Evolutionary conservation across 2,797 vertebrate genomes (phyloP), one percentile per base, ranked within the genome.

Genomic region (Merluccius polli): DNA sequence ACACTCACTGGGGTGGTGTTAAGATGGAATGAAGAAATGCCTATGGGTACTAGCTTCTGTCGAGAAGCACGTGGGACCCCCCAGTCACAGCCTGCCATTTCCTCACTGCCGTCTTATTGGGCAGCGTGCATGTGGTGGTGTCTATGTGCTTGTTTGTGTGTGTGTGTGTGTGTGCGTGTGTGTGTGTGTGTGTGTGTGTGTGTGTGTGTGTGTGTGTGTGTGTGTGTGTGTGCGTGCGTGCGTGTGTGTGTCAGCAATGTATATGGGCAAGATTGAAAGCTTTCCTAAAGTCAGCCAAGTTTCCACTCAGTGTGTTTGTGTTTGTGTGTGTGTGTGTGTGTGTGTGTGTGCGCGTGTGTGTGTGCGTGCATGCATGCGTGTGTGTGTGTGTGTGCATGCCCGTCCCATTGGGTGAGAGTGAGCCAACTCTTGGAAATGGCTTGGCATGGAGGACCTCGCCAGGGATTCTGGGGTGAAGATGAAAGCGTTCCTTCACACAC

Each of bases 361-460:
- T 59, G 44, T 59, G 27, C n/a, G 44, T 59, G 71, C 44, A 70
- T 86, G 75, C 83, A 83, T 82, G 77, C 79, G 70, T 77, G 32
- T 71, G 78, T 76, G 83, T 82, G 83, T 24, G 52, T 67, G 16
- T 48, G 16, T 21, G 52, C 52, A 59, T 21, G 21, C 21, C 27
- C 27, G 68, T 91, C 86, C 86, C 89, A 87, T 84, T 79, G 89
- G 88, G 83, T 80, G 85, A 89, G 82, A 84, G 81, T 86, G 84
- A 89, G 92, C 90, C 90, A 92, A 90, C 87, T 90, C 88, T 85
- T 90, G 88, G 89, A 92, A 92, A 93, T 91, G 88, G 90, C 90
- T 91, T 92, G 91, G 91, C 91, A 90, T 87, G 88, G 88, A 91
- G 86, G 88, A 77, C 88, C 83, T 87, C 86, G 78, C 85, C 81